Percentiles rank a stretch among this genome's conserved stretches.
Evolutionary conservation across 2,888 invertebrate species (phyloP).

Genomic region (Callosobruchus maculatus): DNA sequence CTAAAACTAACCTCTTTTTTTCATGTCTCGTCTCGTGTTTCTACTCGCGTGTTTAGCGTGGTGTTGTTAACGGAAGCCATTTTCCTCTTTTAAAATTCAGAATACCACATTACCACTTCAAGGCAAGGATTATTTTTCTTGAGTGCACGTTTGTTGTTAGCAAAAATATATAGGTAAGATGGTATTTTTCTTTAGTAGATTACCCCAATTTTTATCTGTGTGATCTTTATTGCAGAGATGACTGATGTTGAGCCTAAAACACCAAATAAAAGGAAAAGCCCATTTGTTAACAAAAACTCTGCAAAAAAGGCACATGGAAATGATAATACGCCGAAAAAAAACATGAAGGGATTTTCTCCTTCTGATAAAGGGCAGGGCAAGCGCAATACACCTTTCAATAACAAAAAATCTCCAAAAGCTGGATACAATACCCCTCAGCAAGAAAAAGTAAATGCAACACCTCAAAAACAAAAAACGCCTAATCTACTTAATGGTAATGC

Average conservation of each 20-base stretch:
- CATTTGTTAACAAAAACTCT: slow-evolving; percentile 16
- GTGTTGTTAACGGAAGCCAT: neutral
- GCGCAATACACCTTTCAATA: slow-evolving; percentile 5
- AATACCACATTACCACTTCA: neutral
- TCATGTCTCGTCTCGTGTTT: neutral
- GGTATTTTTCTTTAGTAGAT: neutral
- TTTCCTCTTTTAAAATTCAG: too few species aligned
- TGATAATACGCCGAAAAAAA: slow-evolving; percentile 8
- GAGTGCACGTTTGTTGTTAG: neutral
- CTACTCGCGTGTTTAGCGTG: neutral
- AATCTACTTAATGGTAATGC: slow-evolving; percentile 1
- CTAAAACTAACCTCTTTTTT: too few species aligned
- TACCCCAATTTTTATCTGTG: neutral
- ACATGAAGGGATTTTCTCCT: slow-evolving; percentile 2
- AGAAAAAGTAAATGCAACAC: neutral
- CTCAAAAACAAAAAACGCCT: slow-evolving; percentile 1
- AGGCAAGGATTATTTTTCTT: neutral
- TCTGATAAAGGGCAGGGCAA: slow-evolving; percentile 1
- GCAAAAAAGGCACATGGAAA: slow-evolving; percentile 24
- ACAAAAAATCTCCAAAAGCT: slow-evolving; percentile 2
- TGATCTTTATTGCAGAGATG: slow-evolving; percentile 13
- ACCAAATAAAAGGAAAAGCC: slow-evolving; percentile 22
- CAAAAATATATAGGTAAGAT: neutral
- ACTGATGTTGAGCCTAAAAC: slow-evolving; percentile 22
- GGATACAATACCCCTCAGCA: neutral